These are phyloP conservation scores for Caretta caretta DNA, from an alignment of 2,113 vertebrate genomes.

Conservation along the genomic window DNA sequence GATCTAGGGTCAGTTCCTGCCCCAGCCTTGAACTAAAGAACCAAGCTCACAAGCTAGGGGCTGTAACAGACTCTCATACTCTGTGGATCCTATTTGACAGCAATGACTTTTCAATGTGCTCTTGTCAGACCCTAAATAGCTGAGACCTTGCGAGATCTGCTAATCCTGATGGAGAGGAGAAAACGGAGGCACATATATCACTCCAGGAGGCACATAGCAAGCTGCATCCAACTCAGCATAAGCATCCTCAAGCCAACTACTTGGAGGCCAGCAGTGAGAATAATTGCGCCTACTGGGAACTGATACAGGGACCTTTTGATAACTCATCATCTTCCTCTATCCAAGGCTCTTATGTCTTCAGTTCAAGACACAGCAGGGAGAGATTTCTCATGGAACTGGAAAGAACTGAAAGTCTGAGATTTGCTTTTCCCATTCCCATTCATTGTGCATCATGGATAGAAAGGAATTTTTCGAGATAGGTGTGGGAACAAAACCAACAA, in stretches of 20 bases:
- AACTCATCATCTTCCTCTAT: not conserved
- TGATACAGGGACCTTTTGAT: not conserved
- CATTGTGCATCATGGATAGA: not conserved
- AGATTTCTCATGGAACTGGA: not conserved
- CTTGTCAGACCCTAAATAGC: not conserved
- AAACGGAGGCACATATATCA: not conserved
- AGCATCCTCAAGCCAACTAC: not conserved
- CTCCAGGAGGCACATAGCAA: not conserved
- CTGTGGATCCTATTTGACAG: not conserved
- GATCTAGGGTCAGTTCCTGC: not conserved
- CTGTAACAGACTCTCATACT: not conserved
- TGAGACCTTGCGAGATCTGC: not conserved
- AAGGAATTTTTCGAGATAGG: not conserved
- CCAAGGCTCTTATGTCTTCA: not conserved
- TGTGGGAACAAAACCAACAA: not conserved
- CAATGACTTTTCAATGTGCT: accelerated
- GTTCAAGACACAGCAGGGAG: not conserved
- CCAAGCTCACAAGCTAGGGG: too few species aligned
- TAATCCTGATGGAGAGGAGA: not conserved
- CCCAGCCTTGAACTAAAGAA: not conserved
- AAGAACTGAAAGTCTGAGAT: not conserved
- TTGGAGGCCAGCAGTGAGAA: not conserved
- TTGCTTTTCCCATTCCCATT: not conserved
- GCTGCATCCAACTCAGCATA: not conserved
- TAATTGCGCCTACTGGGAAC: not conserved